Conservation (phyloP, 2,113 vertebrate species). For the Lota lota region DNA sequence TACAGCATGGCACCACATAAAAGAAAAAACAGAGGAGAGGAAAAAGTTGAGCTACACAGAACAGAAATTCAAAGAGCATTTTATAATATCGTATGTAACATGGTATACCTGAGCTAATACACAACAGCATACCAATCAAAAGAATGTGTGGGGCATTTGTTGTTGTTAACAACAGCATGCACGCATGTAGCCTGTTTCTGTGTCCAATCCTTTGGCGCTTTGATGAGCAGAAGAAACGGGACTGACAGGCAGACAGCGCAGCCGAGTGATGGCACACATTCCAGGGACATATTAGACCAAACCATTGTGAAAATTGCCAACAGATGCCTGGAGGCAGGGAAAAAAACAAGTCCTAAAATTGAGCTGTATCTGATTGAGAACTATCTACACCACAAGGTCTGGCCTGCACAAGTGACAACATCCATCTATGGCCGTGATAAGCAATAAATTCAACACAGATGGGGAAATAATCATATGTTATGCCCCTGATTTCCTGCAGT, state of each 20-base stretch:
- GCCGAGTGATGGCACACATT: conserved; percentile 49
- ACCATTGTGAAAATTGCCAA: conserved; percentile 63
- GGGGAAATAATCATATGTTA: conserved; percentile 60
- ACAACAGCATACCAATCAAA: no score
- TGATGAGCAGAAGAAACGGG: no score
- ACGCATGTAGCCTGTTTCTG: no score
- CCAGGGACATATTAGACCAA: conserved; percentile 52
- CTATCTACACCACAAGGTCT: conserved; percentile 43
- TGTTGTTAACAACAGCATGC: no score
- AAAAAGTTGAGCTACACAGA: no score
- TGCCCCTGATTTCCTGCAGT: conserved; percentile 51
- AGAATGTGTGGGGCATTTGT: no score
- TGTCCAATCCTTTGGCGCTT: no score
- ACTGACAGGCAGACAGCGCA: no score
- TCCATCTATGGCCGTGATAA: conserved; percentile 53
- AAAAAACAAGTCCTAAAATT: conserved; percentile 69
- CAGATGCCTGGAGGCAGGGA: conserved; percentile 67
- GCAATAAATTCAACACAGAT: conserved; percentile 68
- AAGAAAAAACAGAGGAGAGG: conserved; percentile 30
- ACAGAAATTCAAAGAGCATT: no score
- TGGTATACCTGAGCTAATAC: no score
- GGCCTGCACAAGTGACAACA: conserved; percentile 43
- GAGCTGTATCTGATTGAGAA: conserved; percentile 63
- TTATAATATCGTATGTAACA: no score
- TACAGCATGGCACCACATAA: conserved; percentile 21